Evolutionary conservation across 2,113 vertebrate species (phyloP).

Genomic region (Oreotrochilus melanogaster): DNA sequence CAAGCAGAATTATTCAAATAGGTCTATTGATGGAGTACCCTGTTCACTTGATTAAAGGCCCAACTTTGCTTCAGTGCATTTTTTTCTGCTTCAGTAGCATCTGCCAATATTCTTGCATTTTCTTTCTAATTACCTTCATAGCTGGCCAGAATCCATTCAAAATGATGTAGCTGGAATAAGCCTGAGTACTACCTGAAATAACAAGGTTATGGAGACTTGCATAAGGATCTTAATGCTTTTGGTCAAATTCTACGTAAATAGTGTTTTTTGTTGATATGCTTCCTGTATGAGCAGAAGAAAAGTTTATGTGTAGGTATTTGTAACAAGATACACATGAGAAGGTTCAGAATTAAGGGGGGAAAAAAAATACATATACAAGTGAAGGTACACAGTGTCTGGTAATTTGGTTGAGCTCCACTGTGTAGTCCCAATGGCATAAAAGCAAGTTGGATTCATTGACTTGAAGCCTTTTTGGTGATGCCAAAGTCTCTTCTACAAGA

Average conservation of each 20-base stretch:
- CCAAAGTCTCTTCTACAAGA: neutral
- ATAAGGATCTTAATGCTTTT: neutral
- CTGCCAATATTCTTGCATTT: conserved; percentile 66
- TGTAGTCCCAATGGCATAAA: neutral
- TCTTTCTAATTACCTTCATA: conserved; percentile 56
- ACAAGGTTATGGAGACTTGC: neutral
- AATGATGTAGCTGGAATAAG: conserved; percentile 22
- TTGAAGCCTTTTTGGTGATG: neutral
- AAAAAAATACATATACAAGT: neutral
- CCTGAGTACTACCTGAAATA: neutral
- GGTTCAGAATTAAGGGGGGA: neutral
- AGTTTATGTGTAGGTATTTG: neutral
- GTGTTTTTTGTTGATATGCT: neutral
- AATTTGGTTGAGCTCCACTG: neutral
- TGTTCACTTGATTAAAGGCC: conserved; percentile 68
- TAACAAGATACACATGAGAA: neutral
- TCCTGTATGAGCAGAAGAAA: neutral
- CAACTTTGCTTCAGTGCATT: conserved; percentile 39
- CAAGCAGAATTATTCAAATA: conserved; percentile 57
- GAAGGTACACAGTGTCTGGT: neutral
- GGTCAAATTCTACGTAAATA: neutral
- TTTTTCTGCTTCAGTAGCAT: conserved; percentile 54
- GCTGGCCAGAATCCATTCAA: conserved; percentile 44
- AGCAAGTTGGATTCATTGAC: neutral
- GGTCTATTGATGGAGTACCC: conserved; percentile 45